These are phyloP conservation scores for Saiga tatarica DNA, from an alignment of 2,113 vertebrate species.

Conservation along the genomic window DNA sequence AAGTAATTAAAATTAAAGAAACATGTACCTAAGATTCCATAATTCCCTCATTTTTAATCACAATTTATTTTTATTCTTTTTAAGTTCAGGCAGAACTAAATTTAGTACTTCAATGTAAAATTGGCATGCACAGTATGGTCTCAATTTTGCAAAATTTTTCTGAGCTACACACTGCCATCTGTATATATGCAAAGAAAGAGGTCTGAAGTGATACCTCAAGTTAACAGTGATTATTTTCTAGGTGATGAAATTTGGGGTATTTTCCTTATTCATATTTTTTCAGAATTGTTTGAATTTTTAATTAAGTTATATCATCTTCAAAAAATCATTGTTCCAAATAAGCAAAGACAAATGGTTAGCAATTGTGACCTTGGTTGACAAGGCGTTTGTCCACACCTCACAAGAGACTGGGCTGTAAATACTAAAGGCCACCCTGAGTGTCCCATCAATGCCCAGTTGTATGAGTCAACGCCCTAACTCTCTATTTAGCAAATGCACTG, in stretches of 20 bases:
- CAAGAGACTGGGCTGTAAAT: neutral
- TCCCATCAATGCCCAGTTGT: neutral
- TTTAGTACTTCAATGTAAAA: neutral
- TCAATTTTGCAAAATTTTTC: neutral
- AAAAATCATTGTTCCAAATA: neutral
- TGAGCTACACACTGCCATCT: neutral
- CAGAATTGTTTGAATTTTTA: neutral
- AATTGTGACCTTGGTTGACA: neutral
- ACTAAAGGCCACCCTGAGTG: neutral
- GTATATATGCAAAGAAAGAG: neutral
- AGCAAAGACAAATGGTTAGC: neutral
- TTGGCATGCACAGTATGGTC: neutral
- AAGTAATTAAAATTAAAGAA: neutral
- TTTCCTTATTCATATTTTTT: neutral
- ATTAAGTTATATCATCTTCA: neutral
- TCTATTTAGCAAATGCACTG: neutral
- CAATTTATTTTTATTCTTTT: neutral
- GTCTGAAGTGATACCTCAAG: neutral
- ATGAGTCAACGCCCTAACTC: accelerated
- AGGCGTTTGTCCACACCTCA: neutral
- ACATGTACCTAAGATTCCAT: neutral
- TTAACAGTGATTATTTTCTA: neutral
- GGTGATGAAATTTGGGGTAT: neutral
- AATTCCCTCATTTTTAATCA: neutral
- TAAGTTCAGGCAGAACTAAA: neutral